Base-by-base conservation (phyloP, 2,797 vertebrate genomes). In the Capromys pilorides region DNA sequence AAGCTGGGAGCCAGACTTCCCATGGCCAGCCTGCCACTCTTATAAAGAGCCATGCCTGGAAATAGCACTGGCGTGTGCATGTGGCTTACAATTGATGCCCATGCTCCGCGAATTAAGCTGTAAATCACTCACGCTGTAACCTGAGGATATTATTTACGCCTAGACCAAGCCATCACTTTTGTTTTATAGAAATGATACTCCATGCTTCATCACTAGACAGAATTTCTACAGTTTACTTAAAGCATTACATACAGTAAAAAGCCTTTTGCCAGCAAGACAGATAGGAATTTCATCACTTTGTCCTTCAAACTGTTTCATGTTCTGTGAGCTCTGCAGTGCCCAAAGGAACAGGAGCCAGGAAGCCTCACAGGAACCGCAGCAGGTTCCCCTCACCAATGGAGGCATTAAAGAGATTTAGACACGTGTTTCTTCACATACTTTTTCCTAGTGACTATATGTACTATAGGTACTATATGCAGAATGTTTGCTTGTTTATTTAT, bases 391-490 rank as follows among this genome's bases (percentile, higher is more conserved):
- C 59, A 36, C 69, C 31, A 54, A 59, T 6, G 54, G 84, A 75
- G 39, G 11, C 83, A 45, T 61, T 82, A 24, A 90, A 79, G 33
- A 31, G 57, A 90, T 57, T 67, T n/a, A 91, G 19, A 36, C 24
- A 49, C 61, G 59, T 61, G 36, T 92, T 93, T 78, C 36, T 95
- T 92, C 51, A 82, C 21, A 31, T 59, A 80, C 61, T 79, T 31
- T 73, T 18, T 0, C 5, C 86, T 77, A n/a, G 57, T 61, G 45
- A 78, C 86, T 88, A 39, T 49, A 73, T n/a, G n/a, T n/a, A n/a
- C n/a, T n/a, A n/a, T n/a, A 82, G 51, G 39, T 67, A 41, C 16
- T 85, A 26, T 71, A 73, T n/a, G n/a, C 21, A 81, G 57, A 49
- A 84, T 41, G 64, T 83, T 82, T 88, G n/a, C n/a, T n/a, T n/a